Evolutionary conservation across 2,113 vertebrate genomes (phyloP).

Genomic region (Phaethon lepturus): DNA sequence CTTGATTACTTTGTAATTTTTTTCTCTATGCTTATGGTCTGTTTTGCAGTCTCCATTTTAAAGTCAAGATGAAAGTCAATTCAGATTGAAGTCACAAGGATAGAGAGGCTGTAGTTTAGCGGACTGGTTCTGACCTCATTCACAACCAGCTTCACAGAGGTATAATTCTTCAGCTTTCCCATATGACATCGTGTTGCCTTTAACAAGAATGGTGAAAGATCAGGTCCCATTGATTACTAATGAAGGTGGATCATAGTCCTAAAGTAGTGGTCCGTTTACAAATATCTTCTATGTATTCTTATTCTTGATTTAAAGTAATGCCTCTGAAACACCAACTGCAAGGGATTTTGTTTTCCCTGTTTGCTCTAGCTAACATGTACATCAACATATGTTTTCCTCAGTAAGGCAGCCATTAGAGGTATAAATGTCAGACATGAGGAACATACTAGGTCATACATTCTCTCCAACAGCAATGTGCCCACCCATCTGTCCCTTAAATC

Average conservation of each 20-base stretch:
- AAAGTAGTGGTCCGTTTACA: not conserved
- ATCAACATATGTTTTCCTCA: not conserved
- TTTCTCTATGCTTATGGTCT: not conserved
- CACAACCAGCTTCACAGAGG: not conserved
- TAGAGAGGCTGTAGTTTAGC: not conserved
- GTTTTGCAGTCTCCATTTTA: not conserved
- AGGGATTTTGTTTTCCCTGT: not conserved
- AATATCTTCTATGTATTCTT: not conserved
- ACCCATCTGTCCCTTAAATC: not conserved
- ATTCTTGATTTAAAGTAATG: not conserved
- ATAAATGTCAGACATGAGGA: not conserved
- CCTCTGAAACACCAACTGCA: not conserved
- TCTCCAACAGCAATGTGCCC: not conserved
- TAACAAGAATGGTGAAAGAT: not conserved
- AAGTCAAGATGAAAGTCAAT: constrained; percentile 31
- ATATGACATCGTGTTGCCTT: not conserved
- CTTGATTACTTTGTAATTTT: not conserved
- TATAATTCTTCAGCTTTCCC: not conserved
- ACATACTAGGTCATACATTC: not conserved
- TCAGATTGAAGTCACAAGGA: not conserved
- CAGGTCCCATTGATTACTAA: not conserved
- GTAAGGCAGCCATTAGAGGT: not conserved
- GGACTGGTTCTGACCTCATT: not conserved
- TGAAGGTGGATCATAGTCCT: not conserved
- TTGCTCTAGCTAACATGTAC: not conserved